Base-by-base conservation (phyloP, 2,797 vertebrate genomes). In the Eutrigla gurnardus region DNA sequence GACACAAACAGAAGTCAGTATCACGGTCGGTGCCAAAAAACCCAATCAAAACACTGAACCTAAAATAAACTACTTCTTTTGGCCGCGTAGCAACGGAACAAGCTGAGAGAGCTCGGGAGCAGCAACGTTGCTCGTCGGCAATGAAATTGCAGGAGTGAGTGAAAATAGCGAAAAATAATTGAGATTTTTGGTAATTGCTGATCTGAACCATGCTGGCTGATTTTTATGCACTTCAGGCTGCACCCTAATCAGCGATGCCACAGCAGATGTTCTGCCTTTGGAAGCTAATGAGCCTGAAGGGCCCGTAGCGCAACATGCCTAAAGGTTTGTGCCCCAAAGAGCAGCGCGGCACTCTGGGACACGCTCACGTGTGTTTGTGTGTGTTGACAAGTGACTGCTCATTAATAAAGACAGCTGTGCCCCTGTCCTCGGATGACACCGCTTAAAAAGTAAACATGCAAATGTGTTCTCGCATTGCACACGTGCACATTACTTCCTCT, bases 401-500 rank as follows among this genome's bases (percentile, higher is more conserved):
- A 85, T 91, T 90, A 86, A 77, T 77, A 42, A 46, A 78, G 77
- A 37, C 90, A 88, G 89, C 83, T 88, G 89, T 55, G 86, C 11
- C 63, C 68, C 66, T 46, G 73, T 87, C 85, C 82, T 86, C 70
- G 82, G 39, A 62, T 83, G 58, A 73, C 73, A 54, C 65, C 47
- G 73, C 13, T 39, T 32, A 17, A 47, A 63, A 9, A 58, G 55
- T 73, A 76, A 82, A 80, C 67, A 73, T 45, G 68, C 68, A 70
- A 73, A 83, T 67, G 8, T 57, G 18, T 42, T 54, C 49, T 40
- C 37, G 35, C 25, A 59, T 17, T 60, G 25, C 4, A 17, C 35
- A 54, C 33, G 53, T 37, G 25, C 37, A 40, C 57, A 14, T 36
- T 2, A 46, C 33, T 36, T 36, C 40, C 47, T 35, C 17, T 49